Evolutionary conservation across 2,113 vertebrate species (phyloP).

Genomic region (Pelecanoides urinatrix): DNA sequence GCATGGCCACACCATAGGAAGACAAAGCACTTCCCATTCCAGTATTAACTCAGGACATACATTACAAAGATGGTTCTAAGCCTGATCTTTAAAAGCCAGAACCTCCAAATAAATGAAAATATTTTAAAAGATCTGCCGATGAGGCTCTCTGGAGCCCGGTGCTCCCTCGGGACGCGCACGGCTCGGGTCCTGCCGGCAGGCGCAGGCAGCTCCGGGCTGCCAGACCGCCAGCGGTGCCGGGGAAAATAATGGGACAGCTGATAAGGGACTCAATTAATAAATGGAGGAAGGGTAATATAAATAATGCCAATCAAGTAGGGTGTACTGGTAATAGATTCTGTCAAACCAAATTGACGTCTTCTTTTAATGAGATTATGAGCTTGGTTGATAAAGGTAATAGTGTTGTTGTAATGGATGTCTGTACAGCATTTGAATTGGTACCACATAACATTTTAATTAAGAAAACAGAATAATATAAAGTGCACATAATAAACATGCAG

Average conservation of each 20-base stretch:
- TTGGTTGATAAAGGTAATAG: background rate
- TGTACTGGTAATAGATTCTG: background rate
- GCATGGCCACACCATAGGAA: too few relatives aligned
- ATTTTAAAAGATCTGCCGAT: background rate
- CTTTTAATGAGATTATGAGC: constrained; percentile 15
- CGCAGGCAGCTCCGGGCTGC: background rate
- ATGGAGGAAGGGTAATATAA: background rate
- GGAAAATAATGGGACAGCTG: background rate
- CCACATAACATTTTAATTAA: background rate
- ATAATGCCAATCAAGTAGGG: background rate
- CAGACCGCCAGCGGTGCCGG: accelerated
- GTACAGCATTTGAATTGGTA: background rate
- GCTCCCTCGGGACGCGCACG: accelerated
- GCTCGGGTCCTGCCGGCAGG: accelerated
- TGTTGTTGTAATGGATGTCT: background rate
- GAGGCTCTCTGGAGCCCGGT: accelerated
- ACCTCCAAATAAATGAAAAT: background rate
- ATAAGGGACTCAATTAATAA: background rate
- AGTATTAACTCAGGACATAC: too few relatives aligned
- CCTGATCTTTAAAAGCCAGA: background rate
- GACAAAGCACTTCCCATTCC: background rate
- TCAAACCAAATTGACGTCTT: background rate
- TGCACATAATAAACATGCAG: background rate
- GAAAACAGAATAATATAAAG: background rate
- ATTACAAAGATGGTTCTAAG: background rate